These are phyloP conservation scores for Lobophora halterata DNA, from an alignment of 2,888 invertebrate species.

Conservation along the genomic window DNA sequence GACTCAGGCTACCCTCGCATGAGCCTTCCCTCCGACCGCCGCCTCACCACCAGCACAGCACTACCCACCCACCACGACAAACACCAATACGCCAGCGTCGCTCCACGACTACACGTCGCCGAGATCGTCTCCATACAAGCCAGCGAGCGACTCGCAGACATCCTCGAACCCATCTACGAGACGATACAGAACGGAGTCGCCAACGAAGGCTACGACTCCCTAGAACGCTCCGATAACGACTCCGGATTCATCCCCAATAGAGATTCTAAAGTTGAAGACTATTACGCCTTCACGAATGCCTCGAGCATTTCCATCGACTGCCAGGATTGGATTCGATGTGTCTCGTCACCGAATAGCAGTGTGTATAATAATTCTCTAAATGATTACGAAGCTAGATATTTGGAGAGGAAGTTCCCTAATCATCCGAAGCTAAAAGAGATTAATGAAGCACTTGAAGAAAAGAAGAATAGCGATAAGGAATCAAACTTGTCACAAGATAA, in stretches of 20 bases:
- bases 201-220: conserved; percentile 57
- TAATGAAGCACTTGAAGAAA: conserved; percentile 32
- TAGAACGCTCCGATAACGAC: conserved; percentile 53
- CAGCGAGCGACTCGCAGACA: conserved; percentile 65
- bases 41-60: conserved; percentile 64
- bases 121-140: conserved; percentile 73
- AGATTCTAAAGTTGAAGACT: conserved; percentile 48
- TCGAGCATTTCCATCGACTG: conserved; percentile 64
- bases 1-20: conserved; percentile 50
- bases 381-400: conserved; percentile 47
- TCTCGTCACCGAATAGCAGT: conserved; percentile 56
- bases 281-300: conserved; percentile 60
- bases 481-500: conserved; percentile 4
- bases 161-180: conserved; percentile 71
- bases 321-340: conserved; percentile 62
- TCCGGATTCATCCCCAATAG: conserved; percentile 49
- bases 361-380: conserved; percentile 58
- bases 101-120: conserved; percentile 64
- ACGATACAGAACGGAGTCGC: conserved; percentile 55
- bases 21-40: conserved; percentile 51
- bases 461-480: conserved; percentile 17
- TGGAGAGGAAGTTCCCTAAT: conserved; percentile 45
- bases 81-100: conserved; percentile 46
- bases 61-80: conserved; percentile 46
- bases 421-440: conserved; percentile 39